Conservation (phyloP, 1,140 invertebrate genomes). For the Atta texana region DNA sequence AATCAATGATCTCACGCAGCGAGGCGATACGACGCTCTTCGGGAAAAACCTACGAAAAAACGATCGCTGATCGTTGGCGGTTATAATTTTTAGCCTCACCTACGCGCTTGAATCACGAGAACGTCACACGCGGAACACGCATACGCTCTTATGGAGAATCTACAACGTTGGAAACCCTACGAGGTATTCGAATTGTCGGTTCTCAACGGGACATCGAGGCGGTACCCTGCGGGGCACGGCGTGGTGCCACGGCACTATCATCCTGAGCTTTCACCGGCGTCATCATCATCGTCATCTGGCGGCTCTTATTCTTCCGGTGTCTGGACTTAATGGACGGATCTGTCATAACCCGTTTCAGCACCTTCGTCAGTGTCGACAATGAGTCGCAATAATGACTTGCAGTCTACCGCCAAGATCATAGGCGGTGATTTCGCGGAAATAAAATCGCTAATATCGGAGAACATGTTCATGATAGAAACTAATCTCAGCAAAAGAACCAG, state of each 20-base stretch:
- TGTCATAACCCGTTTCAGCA: conserved; percentile 75
- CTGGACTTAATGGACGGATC: conserved; percentile 71
- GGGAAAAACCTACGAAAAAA: conserved; percentile 5
- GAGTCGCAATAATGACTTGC: conserved; percentile 58
- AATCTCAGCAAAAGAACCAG: background rate
- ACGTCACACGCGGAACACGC: conserved; percentile 18
- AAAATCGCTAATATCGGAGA: conserved; percentile 46
- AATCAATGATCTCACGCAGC: background rate
- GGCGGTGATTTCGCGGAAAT: conserved; percentile 42
- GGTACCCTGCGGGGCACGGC: conserved; percentile 78
- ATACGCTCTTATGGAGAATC: conserved; percentile 54
- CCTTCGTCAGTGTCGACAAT: conserved; percentile 61
- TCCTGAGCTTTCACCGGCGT: conserved; percentile 76
- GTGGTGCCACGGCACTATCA: conserved; percentile 77
- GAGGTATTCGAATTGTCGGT: conserved; percentile 77
- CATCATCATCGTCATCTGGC: conserved; percentile 81
- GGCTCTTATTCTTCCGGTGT: conserved; percentile 69
- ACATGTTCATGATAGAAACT: conserved; percentile 14
- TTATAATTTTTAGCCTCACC: conserved; percentile 33
- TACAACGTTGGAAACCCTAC: conserved; percentile 68
- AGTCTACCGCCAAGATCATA: conserved; percentile 41
- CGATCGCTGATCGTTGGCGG: conserved; percentile 5
- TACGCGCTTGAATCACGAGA: conserved; percentile 41
- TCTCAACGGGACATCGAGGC: conserved; percentile 78
- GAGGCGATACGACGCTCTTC: too few relatives aligned